A percentile compares a stretch with the other conserved stretches of the same genome.
Evolutionary conservation across 2,888 invertebrate species (phyloP).

Genomic region (Ramazzottius varieornatus): DNA sequence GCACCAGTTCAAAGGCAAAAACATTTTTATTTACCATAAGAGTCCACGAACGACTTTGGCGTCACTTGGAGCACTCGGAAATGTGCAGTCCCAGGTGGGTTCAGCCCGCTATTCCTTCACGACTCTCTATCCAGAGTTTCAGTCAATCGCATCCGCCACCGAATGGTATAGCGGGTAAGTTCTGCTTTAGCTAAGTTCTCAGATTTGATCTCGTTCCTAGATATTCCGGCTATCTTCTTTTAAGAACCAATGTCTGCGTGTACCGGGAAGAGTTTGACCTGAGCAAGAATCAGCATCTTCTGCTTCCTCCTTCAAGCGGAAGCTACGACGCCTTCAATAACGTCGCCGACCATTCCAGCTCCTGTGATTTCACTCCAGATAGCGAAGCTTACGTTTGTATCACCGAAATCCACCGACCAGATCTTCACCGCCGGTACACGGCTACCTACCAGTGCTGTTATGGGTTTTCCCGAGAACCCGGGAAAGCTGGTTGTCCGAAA

Average conservation of each 20-base stretch:
- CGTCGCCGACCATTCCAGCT: neutral
- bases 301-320: neutral
- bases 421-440: neutral
- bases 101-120: neutral
- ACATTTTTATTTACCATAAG: too few relatives aligned
- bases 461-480: neutral
- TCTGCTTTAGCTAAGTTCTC: neutral
- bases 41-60: neutral
- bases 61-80: neutral
- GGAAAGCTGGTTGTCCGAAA: neutral
- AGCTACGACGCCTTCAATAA: neutral
- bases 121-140: neutral
- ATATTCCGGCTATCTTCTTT: neutral
- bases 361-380: neutral
- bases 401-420: neutral
- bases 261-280: neutral
- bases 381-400: neutral
- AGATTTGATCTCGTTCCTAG: neutral
- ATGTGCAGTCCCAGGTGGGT: neutral
- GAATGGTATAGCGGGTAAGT: neutral
- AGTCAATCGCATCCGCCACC: neutral
- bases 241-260: neutral
- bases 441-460: neutral
- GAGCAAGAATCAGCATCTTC: neutral
- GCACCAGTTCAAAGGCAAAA: too few relatives aligned